These are phyloP conservation scores for Triplophysa yarkandensis DNA, from an alignment of 2,797 vertebrate genomes.

Conservation along the genomic window DNA sequence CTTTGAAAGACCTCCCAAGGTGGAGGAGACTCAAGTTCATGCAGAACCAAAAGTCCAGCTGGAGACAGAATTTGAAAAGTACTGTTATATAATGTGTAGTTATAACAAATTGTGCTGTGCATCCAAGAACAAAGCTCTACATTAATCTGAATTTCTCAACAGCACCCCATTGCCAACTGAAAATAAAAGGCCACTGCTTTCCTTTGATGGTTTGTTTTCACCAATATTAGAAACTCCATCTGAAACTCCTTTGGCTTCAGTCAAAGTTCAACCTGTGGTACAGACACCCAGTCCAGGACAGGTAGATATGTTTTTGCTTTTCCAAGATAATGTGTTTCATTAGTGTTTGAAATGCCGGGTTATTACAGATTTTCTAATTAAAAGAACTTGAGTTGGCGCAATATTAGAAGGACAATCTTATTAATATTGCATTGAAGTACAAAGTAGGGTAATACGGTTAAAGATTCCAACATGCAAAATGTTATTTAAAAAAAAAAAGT, in stretches of 20 bases:
- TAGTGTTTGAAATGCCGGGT: too few species aligned
- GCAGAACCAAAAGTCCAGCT: not conserved
- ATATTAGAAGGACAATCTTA: too few species aligned
- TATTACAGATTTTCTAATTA: too few species aligned
- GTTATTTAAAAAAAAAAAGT: too few species aligned
- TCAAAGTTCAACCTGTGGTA: slow-evolving; percentile 16
- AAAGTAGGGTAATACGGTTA: too few species aligned
- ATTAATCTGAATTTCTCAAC: not conserved
- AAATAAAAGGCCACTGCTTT: slow-evolving; percentile 1
- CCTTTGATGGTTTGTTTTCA: slow-evolving; percentile 16
- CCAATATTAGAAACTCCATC: not conserved
- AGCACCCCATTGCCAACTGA: slow-evolving; percentile 18
- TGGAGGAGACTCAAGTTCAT: not conserved
- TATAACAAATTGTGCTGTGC: not conserved
- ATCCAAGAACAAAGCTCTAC: not conserved
- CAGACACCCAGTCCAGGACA: slow-evolving; percentile 24
- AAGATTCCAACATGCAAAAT: too few species aligned
- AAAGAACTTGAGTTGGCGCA: too few species aligned
- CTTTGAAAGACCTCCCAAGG: slow-evolving; percentile 26
- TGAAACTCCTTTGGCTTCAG: slow-evolving; percentile 22
- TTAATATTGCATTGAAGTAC: too few species aligned
- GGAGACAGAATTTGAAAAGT: slow-evolving; percentile 5
- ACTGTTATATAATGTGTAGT: not conserved
- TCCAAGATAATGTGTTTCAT: not conserved
- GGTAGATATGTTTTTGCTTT: slow-evolving; percentile 8